Evolutionary conservation across 2,797 vertebrate species (phyloP), one percentile per base, ranked within the genome.

Genomic region (Naso thynnoides): DNA sequence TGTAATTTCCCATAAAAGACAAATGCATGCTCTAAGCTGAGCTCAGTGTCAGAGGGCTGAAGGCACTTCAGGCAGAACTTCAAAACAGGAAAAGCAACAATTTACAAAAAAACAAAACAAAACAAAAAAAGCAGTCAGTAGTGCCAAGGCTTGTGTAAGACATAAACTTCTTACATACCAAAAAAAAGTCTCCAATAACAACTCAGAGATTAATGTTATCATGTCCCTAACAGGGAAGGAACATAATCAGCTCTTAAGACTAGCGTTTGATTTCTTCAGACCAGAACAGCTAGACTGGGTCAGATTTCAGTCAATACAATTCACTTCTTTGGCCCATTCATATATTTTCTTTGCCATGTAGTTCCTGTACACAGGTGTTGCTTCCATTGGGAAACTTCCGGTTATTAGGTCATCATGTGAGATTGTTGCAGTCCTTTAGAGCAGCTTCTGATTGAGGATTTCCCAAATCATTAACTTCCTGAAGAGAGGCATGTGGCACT

Each of bases 401-500:
- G 26, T 38, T 67, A 26, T 33, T 29, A 31, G 31, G 64, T 4
- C 3, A 5, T 55, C 61, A 4, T 47, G 42, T n/a, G 18, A 50
- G 39, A 73, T 57, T 45, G 29, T 42, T 57, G 39, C 1, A 0
- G 58, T 53, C 26, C 66, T 89, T 71, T 92, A 96, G 79, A 98
- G 94, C 89, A 99, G 91, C 89, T 93, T 95, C 89, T 96, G 96
- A 84, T 97, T 95, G 58, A 99, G 92, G 76, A 99, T 97, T 92
- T 99, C 98, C 97, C 97, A 99, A 74, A 96, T 96, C 96, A 99
- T 98, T 86, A 90, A 92, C 88, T 93, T 97, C 69, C 97, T 95
- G 94, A 98, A 98, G 72, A 97, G 94, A 72, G 96, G 95, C 96
- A 99, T 98, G 90, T 97, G 94, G 75, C 91, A 90, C 98, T 99